phyloP scores from a whole-genome alignment of 2,113 vertebrate genomes.

The Boleophthalmus pectinirostris region DNA sequence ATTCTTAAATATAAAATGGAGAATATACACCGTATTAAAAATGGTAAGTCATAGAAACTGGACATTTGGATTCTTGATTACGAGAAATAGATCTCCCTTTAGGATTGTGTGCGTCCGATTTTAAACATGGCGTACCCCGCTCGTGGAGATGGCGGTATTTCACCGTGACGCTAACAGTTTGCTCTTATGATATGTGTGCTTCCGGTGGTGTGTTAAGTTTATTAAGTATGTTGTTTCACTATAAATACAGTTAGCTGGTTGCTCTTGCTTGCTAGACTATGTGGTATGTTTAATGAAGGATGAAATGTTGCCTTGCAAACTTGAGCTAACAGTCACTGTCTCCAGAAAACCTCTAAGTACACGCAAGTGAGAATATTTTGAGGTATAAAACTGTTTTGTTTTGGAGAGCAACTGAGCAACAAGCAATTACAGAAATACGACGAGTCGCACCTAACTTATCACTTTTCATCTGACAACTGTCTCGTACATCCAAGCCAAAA shows the following conservation, averaged over 20 bases:
- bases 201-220: background rate
- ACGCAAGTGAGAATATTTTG: too few species aligned
- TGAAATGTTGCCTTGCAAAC: background rate
- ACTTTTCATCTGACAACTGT: background rate
- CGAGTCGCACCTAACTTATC: too few species aligned
- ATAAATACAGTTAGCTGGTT: background rate
- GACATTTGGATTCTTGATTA: accelerated
- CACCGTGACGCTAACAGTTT: constrained; percentile 8
- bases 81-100: constrained; percentile 34
- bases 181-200: background rate
- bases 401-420: too few species aligned
- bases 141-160: constrained; percentile 62
- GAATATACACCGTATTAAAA: background rate
- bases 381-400: too few species aligned
- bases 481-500: background rate
- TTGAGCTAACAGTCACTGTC: background rate
- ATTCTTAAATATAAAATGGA: constrained; percentile 44
- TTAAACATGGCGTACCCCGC: constrained; percentile 76
- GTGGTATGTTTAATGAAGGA: background rate
- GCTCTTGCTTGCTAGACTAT: background rate
- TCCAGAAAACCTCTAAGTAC: too few species aligned
- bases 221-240: background rate
- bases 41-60: constrained; percentile 45
- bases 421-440: background rate
- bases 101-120: constrained; percentile 69